Evolutionary conservation across 2,888 invertebrate genomes (phyloP), one percentile per base, ranked within the genome.

Genomic region (Hyposoter didymator): DNA sequence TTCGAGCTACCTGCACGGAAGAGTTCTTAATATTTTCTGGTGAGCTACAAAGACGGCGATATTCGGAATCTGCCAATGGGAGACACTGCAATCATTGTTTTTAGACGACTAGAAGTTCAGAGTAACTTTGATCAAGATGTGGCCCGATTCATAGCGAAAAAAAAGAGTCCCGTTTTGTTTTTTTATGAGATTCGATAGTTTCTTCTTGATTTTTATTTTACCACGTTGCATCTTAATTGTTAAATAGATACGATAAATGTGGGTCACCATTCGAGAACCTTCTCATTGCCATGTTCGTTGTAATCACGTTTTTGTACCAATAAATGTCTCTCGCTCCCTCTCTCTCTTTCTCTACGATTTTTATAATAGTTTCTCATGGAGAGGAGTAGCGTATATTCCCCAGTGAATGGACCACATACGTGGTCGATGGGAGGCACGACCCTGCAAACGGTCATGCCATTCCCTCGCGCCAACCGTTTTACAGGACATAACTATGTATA

Each of bases 241-340:
- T 82, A 55, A 79, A 80, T 75, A 67, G 28, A 78, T 72, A 66
- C 59, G 72, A 67, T 32, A 55, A 76, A 85, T 79, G 82, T 85
- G 85, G 82, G 82, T 85, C 85, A 82, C 75, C 70, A 85, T 78
- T 79, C 75, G 78, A 85, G 82, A 85, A 85, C 85, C 85, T 85
- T 85, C 85, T 85, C 70, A 72, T 52, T 64, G 78, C 72, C 66
- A 76, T 80, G 52, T 80, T 70, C 12, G 52, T 74, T 47, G 47
- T 75, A 49, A 73, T 79, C 55, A 45, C 52, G 14, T 78, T 78
- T 82, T 82, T 72, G 45, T 76, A 52, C 66, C 52, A 52, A 66
- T 76, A 67, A 52, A 19, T 35, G 45, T 39, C 28, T 67, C 22
- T 52, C 70, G 52, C 69, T 14, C 67, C 45, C 70, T 64, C 69